A percentile compares a stretch with the other conserved stretches of the same genome.
These are phyloP conservation scores for Grammomys surdaster DNA, from an alignment of 2,113 vertebrate genomes.

Conservation along the genomic window DNA sequence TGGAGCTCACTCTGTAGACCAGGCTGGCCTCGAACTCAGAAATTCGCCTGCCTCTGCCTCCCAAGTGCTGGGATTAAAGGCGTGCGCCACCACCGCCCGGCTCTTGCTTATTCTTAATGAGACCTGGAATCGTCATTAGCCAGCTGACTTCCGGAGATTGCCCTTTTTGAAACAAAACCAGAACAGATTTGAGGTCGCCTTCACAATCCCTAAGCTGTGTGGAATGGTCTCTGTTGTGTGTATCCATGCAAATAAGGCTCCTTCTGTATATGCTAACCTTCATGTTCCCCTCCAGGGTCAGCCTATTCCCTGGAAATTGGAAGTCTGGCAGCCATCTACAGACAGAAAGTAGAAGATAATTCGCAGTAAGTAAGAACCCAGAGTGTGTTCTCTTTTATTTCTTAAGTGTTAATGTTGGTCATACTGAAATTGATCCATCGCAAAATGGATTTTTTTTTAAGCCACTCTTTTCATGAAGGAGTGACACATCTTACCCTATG, in stretches of 20 bases:
- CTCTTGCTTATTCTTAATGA: too few species aligned
- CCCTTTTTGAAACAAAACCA: constrained; percentile 48
- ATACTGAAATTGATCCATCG: background rate
- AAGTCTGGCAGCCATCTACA: constrained; percentile 86
- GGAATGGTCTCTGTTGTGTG: background rate
- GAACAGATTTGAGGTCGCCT: constrained; percentile 14
- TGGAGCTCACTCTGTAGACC: too few species aligned
- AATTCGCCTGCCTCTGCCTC: too few species aligned
- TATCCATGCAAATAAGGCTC: background rate
- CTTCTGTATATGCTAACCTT: constrained; percentile 50
- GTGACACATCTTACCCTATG: background rate
- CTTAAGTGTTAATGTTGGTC: constrained; percentile 1
- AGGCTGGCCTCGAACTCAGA: too few species aligned
- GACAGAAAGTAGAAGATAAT: constrained; percentile 88
- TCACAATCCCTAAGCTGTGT: background rate
- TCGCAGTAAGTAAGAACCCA: constrained; percentile 87
- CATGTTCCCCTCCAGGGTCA: constrained; percentile 83
- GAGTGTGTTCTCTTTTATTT: constrained; percentile 14
- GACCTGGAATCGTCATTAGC: background rate
- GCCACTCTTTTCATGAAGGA: background rate
- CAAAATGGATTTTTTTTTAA: constrained; percentile 25
- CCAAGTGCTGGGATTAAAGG: too few species aligned
- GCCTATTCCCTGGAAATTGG: constrained; percentile 88
- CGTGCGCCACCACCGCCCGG: too few species aligned
- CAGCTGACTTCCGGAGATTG: constrained; percentile 34